A percentile compares a stretch with the other conserved stretches of the same genome.
phyloP scores from a whole-genome alignment of 2,797 vertebrate species.

The Pristis pectinata region DNA sequence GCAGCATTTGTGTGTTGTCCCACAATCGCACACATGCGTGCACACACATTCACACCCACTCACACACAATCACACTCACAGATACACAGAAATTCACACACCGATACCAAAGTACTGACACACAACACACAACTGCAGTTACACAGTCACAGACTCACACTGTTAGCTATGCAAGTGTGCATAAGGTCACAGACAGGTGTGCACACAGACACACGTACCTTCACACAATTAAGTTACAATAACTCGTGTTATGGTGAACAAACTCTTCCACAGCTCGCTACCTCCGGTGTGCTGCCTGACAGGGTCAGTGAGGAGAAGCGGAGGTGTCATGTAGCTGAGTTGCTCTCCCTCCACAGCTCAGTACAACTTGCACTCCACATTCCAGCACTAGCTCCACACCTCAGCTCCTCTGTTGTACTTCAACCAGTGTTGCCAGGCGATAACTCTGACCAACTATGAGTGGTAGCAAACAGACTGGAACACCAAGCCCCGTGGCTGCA shows the following conservation, averaged over 20 bases:
- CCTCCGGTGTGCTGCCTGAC: not conserved
- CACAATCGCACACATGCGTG: not conserved
- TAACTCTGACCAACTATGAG: not conserved
- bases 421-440: conserved; percentile 23
- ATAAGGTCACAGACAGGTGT: not conserved
- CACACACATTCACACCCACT: not conserved
- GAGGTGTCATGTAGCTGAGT: conserved; percentile 27
- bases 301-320: not conserved
- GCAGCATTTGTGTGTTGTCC: too few relatives aligned
- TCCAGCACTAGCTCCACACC: not conserved
- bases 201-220: not conserved
- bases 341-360: not conserved
- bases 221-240: not conserved
- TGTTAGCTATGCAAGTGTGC: not conserved
- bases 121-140: not conserved
- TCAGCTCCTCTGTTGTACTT: conserved; percentile 28
- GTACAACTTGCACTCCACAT: not conserved
- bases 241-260: not conserved
- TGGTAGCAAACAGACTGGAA: not conserved
- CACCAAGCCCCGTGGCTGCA: not conserved
- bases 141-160: not conserved
- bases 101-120: too few relatives aligned
- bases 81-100: not conserved
- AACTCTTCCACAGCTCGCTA: not conserved
- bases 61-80: not conserved